A percentile compares a stretch with the other conserved stretches of the same genome.
These are phyloP conservation scores for Drosophila pseudotalamancana DNA, from an alignment of 2,888 invertebrate genomes.

Conservation along the genomic window DNA sequence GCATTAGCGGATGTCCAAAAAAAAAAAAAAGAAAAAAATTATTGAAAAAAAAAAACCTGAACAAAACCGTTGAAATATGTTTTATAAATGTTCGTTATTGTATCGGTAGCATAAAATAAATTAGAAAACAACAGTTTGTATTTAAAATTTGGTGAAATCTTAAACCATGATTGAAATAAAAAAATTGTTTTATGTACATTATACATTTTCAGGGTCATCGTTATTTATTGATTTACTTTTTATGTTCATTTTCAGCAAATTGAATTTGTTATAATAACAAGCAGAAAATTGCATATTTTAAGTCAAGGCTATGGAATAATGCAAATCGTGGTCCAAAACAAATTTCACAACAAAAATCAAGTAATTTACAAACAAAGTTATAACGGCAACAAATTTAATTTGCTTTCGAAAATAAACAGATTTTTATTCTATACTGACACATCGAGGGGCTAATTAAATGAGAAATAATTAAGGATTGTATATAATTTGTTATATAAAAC, in stretches of 20 bases:
- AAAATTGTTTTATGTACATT: background rate
- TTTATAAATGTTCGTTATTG: slow-evolving; percentile 30
- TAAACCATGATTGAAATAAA: background rate
- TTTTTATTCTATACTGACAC: too few relatives aligned
- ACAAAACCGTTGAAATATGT: slow-evolving; percentile 38
- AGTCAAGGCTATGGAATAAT: background rate
- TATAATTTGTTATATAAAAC: too few relatives aligned
- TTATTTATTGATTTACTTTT: background rate
- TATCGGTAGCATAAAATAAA: background rate
- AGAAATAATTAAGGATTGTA: too few relatives aligned
- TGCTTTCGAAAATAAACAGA: too few relatives aligned
- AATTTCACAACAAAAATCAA: too few relatives aligned
- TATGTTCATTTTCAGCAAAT: background rate
- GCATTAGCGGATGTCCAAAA: slow-evolving; percentile 32
- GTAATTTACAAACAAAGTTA: too few relatives aligned
- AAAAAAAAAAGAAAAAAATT: slow-evolving; percentile 1
- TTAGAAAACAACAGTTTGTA: background rate
- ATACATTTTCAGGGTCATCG: background rate
- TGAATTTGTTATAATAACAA: background rate
- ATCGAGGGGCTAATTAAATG: background rate
- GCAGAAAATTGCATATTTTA: background rate
- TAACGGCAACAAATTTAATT: too few relatives aligned
- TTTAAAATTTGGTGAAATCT: background rate
- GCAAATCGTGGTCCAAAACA: too few relatives aligned
- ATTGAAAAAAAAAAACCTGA: background rate